phyloP scores from a whole-genome alignment of 2,113 vertebrate species.

The Bungarus multicinctus region DNA sequence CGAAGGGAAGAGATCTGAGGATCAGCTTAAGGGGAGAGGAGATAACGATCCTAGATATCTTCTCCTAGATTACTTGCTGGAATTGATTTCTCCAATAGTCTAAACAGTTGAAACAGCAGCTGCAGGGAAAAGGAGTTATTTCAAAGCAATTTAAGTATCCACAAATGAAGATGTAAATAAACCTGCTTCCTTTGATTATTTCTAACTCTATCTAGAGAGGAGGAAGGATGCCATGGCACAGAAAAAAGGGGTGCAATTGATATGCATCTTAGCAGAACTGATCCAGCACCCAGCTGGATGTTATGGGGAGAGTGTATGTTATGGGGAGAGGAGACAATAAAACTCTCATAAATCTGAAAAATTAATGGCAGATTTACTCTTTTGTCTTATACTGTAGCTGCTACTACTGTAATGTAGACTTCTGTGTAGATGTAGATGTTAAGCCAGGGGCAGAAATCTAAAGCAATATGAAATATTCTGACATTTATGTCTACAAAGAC shows the following conservation, averaged over 20 bases:
- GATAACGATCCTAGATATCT: not conserved
- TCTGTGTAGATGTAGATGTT: not conserved
- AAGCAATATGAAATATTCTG: not conserved
- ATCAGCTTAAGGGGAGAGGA: not conserved
- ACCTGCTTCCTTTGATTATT: not conserved
- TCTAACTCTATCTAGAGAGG: not conserved
- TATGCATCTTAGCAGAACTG: not conserved
- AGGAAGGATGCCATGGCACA: not conserved
- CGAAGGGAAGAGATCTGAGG: not conserved
- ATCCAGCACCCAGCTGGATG: not conserved
- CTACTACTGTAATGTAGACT: not conserved
- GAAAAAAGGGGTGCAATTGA: not conserved
- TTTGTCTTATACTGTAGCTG: not conserved
- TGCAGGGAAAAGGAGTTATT: not conserved
- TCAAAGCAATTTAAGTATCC: not conserved
- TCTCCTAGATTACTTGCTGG: not conserved
- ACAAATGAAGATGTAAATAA: not conserved
- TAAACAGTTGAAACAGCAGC: not conserved
- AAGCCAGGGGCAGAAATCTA: not conserved
- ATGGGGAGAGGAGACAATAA: not conserved
- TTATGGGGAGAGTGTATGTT: not conserved
- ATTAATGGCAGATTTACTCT: not conserved
- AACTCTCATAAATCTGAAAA: not conserved
- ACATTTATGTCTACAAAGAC: constrained; percentile 8
- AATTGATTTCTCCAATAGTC: not conserved